Percentiles rank a stretch among this genome's conserved stretches.
These are phyloP conservation scores for Drosophila koepferae DNA, from an alignment of 2,888 invertebrate genomes.

Conservation along the genomic window DNA sequence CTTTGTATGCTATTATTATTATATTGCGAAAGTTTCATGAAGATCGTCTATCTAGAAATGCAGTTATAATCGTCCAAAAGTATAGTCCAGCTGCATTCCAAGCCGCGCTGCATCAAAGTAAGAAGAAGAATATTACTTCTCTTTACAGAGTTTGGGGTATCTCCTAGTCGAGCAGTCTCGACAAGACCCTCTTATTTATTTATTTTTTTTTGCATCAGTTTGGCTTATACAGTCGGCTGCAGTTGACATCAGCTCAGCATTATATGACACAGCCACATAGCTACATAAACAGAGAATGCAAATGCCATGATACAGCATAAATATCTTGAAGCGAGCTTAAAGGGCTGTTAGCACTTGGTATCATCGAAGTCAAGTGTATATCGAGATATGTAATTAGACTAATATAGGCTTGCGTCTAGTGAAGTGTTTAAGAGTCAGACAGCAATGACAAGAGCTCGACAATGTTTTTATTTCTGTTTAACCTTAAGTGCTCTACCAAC, in stretches of 20 bases:
- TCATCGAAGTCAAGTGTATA: not conserved
- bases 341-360: not conserved
- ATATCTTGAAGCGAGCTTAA: not conserved
- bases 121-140: no score
- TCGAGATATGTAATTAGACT: not conserved
- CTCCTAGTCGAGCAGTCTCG: not conserved
- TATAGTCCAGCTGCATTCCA: no score
- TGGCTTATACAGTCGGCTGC: slow-evolving; percentile 3
- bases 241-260: slow-evolving; percentile 17
- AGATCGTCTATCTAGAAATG: no score
- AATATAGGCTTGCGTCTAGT: not conserved
- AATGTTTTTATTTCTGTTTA: no score
- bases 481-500: no score
- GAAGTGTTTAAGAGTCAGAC: not conserved
- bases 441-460: not conserved
- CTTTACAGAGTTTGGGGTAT: not conserved
- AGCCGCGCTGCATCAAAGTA: no score
- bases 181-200: not conserved
- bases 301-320: no score
- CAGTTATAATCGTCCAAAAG: no score
- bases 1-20: no score
- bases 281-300: slow-evolving; percentile 1
- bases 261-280: slow-evolving; percentile 11
- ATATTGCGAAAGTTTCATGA: no score
- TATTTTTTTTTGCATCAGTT: not conserved